Evolutionary conservation across 2,888 invertebrate species (phyloP).

Genomic region (Apodemia zela): DNA sequence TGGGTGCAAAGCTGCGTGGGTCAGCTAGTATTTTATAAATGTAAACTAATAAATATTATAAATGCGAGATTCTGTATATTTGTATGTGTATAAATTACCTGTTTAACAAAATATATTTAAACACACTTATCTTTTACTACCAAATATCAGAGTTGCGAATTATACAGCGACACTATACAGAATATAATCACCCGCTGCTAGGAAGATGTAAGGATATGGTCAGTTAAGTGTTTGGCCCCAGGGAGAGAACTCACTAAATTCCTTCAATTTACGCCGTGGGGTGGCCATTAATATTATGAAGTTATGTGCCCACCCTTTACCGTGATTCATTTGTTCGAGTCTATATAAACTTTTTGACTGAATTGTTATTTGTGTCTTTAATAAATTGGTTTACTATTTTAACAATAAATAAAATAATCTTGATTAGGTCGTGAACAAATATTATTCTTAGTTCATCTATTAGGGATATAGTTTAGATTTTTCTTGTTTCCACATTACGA

Average conservation of each 20-base stretch:
- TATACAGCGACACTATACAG: constrained; percentile 34
- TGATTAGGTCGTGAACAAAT: too few species aligned
- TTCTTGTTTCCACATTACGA: too few species aligned
- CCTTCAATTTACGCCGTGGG: constrained; percentile 62
- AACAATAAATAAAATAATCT: too few species aligned
- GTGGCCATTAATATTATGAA: constrained; percentile 71
- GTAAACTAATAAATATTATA: too few species aligned
- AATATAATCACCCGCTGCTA: constrained; percentile 51
- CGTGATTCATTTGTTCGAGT: constrained; percentile 54
- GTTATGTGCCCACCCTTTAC: constrained; percentile 66
- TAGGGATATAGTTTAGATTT: too few species aligned
- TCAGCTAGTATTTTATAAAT: too few species aligned
- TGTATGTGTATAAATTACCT: too few species aligned
- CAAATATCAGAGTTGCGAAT: neutral
- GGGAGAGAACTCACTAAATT: constrained; percentile 61
- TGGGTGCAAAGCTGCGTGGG: too few species aligned
- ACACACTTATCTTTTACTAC: too few species aligned
- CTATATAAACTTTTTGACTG: constrained; percentile 30
- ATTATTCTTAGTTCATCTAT: too few species aligned
- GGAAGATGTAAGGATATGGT: constrained; percentile 59
- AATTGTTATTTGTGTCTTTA: constrained; percentile 27
- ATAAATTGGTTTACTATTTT: neutral
- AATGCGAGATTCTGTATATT: too few species aligned
- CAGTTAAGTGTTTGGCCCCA: constrained; percentile 58
- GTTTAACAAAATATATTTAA: too few species aligned